phyloP scores from a whole-genome alignment of 2,888 invertebrate genomes.

The Limnephilus auricula region DNA sequence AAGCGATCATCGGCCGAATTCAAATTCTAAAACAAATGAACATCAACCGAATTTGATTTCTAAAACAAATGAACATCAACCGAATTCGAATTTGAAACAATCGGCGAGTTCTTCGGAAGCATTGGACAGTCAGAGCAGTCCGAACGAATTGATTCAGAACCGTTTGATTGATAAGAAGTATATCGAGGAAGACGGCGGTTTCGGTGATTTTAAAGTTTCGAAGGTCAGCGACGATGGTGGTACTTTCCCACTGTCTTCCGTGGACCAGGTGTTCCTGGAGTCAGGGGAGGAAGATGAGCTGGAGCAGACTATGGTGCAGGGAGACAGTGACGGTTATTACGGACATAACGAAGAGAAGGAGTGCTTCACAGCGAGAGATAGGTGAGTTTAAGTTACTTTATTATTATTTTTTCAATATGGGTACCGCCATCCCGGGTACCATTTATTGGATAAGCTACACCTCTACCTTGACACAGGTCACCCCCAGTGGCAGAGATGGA shows the following conservation, averaged over 20 bases:
- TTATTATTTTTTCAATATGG: too few relatives aligned
- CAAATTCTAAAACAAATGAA: background rate
- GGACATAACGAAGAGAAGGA: conserved; percentile 28
- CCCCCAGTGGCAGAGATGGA: too few relatives aligned
- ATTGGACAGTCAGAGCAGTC: background rate
- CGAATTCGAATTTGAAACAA: background rate
- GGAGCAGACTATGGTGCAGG: conserved; percentile 33
- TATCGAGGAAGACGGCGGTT: background rate
- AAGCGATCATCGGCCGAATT: too few relatives aligned
- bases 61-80: conserved; percentile 5
- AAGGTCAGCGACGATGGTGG: background rate
- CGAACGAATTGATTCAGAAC: background rate
- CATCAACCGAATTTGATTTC: background rate
- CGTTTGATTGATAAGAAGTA: background rate
- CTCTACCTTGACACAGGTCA: too few relatives aligned
- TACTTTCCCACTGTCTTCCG: conserved; percentile 32
- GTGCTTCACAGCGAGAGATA: conserved; percentile 42
- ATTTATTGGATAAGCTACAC: too few relatives aligned
- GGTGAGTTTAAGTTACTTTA: background rate
- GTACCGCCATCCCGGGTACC: too few relatives aligned
- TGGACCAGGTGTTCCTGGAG: conserved; percentile 52
- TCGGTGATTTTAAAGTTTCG: background rate
- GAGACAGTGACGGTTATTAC: conserved; percentile 28
- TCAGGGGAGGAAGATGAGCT: conserved; percentile 21
- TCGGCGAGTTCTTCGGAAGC: background rate